Base-by-base conservation (phyloP, 2,888 invertebrate species). In the Erannis defoliaria region DNA sequence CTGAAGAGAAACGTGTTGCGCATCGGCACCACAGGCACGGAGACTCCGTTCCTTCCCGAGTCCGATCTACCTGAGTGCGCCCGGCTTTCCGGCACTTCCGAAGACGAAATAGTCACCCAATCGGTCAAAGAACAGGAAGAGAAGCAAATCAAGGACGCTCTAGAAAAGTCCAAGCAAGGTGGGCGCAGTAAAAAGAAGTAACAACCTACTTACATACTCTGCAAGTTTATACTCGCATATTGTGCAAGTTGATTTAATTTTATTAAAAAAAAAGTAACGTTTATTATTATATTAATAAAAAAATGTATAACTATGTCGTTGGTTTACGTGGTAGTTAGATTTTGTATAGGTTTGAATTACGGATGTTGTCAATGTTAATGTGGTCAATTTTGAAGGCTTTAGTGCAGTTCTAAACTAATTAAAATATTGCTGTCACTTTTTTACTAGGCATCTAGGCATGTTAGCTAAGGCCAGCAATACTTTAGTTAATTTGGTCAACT, bases 21-120 rank as follows among this genome's bases (percentile, higher is more conserved):
- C 67, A 99, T 99, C 77, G 99, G 99, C 35, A 99, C 99, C 0
- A 99, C 99, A 0, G 97, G 97, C 31, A 98, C 98, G 0, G 97
- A 97, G 84, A 99, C 99, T 0, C 90, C 94, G 0, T 99, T 99
- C 89, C 93, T 99, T 70, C 94, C 96, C 0, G 98, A 98, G 66
- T 88, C 92, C 0, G 90, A 93, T 0, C 75, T 91, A 33, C 93
- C 93, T 0, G 96, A 96, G 62, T 97, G 97, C 82, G 98, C 98
- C 0, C 94, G 98, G 19, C 94, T 98, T 29, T 96, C 96, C 21
- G 94, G 95, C 8, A 90, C 88, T 62, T 94, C 94, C 0, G 96
- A 96, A 58, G 96, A 96, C 49, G 95, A 96, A 29, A 83, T 93
- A 33, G 85, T 90, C 55, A 86, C 85, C 63, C 89, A 89, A 55